Conservation (phyloP, 2,797 vertebrate species). For the Tenualosa thibaudeaui region DNA sequence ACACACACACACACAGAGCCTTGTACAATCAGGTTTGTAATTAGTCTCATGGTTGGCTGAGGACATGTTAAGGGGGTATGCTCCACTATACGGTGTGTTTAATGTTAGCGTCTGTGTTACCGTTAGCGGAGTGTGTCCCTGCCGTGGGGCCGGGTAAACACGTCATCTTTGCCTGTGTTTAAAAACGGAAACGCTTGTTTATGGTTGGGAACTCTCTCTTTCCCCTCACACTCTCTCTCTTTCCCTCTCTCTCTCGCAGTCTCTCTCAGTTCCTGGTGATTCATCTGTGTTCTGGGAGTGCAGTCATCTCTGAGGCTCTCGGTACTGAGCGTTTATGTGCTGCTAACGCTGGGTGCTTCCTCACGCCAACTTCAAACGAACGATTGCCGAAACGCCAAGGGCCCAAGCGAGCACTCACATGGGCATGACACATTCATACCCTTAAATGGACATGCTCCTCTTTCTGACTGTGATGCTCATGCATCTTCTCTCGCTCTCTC, state of each 20-base stretch:
- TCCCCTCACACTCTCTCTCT: background rate
- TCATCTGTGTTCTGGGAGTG: background rate
- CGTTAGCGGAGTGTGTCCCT: slow-evolving; percentile 20
- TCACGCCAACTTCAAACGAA: background rate
- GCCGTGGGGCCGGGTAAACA: background rate
- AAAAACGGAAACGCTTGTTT: slow-evolving; percentile 33
- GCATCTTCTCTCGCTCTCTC: background rate
- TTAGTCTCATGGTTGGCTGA: slow-evolving; percentile 23
- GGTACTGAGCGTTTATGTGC: slow-evolving; percentile 5
- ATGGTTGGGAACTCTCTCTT: slow-evolving; percentile 32
- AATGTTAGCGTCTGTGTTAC: slow-evolving; percentile 1
- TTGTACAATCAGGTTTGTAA: slow-evolving; percentile 15
- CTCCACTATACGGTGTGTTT: background rate
- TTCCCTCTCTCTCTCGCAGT: background rate
- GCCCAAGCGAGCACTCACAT: background rate
- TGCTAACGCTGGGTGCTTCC: background rate
- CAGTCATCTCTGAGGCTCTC: slow-evolving; percentile 1
- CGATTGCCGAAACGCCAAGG: background rate
- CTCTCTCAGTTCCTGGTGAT: slow-evolving; percentile 2
- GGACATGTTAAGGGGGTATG: slow-evolving; percentile 17
- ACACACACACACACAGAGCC: background rate
- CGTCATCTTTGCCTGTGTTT: slow-evolving; percentile 22
- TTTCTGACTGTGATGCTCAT: slow-evolving; percentile 33
- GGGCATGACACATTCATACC: slow-evolving; percentile 17
- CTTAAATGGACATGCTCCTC: slow-evolving; percentile 31